These are phyloP conservation scores for Riparia riparia DNA, from an alignment of 2,113 vertebrate genomes.

Conservation along the genomic window DNA sequence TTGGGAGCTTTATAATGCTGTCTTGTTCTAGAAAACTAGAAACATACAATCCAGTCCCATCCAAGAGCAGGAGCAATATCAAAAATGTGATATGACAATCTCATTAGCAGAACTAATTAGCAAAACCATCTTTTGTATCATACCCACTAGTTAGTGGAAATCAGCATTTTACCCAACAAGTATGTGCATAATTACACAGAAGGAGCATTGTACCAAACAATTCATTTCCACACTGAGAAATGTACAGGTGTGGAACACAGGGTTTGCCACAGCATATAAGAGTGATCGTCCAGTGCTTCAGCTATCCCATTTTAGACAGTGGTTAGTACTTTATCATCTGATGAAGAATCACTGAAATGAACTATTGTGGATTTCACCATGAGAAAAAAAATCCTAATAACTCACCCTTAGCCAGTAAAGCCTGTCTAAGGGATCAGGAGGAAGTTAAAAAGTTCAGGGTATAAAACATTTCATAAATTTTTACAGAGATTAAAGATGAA, in stretches of 20 bases:
- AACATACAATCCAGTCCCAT: neutral
- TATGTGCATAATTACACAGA: neutral
- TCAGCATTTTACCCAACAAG: neutral
- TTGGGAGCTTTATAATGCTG: neutral
- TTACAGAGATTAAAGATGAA: neutral
- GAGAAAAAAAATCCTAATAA: neutral
- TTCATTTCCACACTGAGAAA: neutral
- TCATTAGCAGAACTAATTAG: neutral
- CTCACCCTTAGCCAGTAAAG: neutral
- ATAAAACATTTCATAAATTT: neutral
- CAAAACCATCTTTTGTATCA: neutral
- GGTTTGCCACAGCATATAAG: neutral
- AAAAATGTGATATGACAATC: neutral
- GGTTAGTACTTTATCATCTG: neutral
- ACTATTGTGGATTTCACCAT: neutral
- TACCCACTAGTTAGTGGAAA: neutral
- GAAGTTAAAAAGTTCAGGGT: neutral
- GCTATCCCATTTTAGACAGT: neutral
- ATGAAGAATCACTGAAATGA: neutral
- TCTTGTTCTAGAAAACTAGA: neutral
- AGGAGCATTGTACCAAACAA: neutral
- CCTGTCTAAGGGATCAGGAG: neutral
- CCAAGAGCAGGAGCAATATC: neutral
- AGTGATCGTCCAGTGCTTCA: neutral
- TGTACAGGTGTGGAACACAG: neutral